phyloP scores from a whole-genome alignment of 2,113 vertebrate genomes.

The Xiphias gladius region DNA sequence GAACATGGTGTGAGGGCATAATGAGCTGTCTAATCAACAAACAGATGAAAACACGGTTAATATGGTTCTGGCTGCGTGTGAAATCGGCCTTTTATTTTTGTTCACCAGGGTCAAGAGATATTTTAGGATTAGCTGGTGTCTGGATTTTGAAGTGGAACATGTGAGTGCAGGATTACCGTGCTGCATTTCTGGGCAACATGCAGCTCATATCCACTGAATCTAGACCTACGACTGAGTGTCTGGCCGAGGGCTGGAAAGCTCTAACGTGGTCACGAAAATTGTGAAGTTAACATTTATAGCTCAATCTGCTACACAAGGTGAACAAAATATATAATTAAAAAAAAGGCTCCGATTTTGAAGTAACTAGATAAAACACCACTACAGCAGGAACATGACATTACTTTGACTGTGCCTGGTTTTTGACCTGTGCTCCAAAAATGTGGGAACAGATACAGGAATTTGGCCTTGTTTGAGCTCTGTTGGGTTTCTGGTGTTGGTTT shows the following conservation, averaged over 20 bases:
- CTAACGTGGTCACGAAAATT: background rate
- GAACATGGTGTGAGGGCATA: background rate
- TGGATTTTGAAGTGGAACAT: constrained; percentile 7
- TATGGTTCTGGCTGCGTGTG: background rate
- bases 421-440: no score
- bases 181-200: constrained; percentile 5
- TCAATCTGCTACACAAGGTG: no score
- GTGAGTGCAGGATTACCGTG: constrained; percentile 21
- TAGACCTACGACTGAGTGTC: background rate
- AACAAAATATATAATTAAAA: no score
- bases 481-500: no score
- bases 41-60: background rate
- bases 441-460: no score
- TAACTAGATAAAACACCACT: no score
- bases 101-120: background rate
- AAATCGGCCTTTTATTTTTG: background rate
- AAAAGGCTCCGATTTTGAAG: no score
- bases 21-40: background rate
- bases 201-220: background rate
- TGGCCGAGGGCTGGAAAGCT: background rate
- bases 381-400: no score
- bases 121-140: constrained; percentile 18
- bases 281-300: background rate
- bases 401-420: no score
- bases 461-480: no score